A percentile compares a stretch with the other conserved stretches of the same genome.
These are phyloP conservation scores for Akabosia matsudoensis DNA, from an alignment of 1,140 invertebrate genomes.

Conservation along the genomic window DNA sequence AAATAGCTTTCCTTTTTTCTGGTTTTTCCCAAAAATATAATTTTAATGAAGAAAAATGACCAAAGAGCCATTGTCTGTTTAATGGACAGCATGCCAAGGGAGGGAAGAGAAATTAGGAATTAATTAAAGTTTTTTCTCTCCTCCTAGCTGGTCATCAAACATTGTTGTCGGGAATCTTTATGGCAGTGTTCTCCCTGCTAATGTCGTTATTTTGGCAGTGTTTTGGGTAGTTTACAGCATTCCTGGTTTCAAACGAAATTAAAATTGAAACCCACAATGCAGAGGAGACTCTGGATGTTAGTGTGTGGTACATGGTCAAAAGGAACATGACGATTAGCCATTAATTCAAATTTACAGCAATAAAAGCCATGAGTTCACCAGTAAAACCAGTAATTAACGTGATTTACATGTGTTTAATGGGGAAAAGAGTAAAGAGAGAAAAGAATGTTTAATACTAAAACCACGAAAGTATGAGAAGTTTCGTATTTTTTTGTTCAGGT, in stretches of 20 bases:
- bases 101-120: conserved; percentile 20
- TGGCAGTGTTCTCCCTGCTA: too few relatives aligned
- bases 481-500: not conserved
- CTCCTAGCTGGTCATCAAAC: not conserved
- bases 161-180: not conserved
- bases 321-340: not conserved
- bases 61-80: not conserved
- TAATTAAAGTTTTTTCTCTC: conserved; percentile 5
- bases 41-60: conserved; percentile 22
- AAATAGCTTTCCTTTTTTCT: not conserved
- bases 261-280: not conserved
- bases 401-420: conserved; percentile 16
- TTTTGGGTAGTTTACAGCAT: too few relatives aligned
- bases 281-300: not conserved
- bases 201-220: too few relatives aligned
- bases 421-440: not conserved
- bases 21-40: conserved; percentile 2
- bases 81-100: not conserved
- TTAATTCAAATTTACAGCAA: conserved; percentile 12
- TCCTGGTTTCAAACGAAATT: not conserved
- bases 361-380: conserved; percentile 5
- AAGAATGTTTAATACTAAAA: too few relatives aligned
- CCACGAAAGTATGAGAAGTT: too few relatives aligned
- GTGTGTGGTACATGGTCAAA: not conserved
- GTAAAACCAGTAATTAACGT: conserved; percentile 20